A percentile compares a stretch with the other conserved stretches of the same genome.
Evolutionary conservation across 1,140 invertebrate genomes (phyloP).

Genomic region (Chionoecetes opilio): DNA sequence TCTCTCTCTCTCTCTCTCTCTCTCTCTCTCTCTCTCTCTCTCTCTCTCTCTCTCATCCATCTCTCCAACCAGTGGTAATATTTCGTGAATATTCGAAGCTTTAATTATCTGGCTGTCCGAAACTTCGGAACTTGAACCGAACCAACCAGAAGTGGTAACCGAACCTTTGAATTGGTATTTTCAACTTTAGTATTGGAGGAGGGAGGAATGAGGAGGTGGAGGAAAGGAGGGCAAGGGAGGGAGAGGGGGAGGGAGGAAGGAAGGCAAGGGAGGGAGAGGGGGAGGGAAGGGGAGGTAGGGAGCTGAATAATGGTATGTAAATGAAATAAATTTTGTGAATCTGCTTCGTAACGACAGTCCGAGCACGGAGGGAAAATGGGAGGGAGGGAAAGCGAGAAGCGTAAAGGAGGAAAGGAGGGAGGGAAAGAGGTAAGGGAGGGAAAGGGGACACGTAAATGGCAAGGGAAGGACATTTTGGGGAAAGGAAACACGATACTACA

Average conservation of each 20-base stretch:
- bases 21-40: neutral
- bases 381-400: neutral
- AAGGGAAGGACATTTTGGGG: too few species aligned
- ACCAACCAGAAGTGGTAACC: neutral
- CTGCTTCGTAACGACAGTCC: neutral
- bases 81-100: neutral
- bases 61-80: neutral
- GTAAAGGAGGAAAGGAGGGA: neutral
- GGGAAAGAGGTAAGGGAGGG: neutral
- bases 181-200: too few species aligned
- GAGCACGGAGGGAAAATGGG: neutral
- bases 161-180: neutral
- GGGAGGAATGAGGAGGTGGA: too few species aligned
- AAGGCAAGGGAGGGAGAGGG: neutral
- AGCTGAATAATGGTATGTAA: neutral
- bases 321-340: constrained; percentile 2
- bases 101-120: constrained; percentile 29
- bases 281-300: neutral
- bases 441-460: too few species aligned
- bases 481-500: too few species aligned
- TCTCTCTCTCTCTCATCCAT: neutral
- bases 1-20: neutral
- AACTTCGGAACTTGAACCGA: neutral
- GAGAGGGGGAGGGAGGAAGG: neutral
- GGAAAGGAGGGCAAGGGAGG: too few species aligned